Percentiles rank a stretch among this genome's conserved stretches.
phyloP scores from a whole-genome alignment of 2,888 invertebrate species.

The Pollenia angustigena region DNA sequence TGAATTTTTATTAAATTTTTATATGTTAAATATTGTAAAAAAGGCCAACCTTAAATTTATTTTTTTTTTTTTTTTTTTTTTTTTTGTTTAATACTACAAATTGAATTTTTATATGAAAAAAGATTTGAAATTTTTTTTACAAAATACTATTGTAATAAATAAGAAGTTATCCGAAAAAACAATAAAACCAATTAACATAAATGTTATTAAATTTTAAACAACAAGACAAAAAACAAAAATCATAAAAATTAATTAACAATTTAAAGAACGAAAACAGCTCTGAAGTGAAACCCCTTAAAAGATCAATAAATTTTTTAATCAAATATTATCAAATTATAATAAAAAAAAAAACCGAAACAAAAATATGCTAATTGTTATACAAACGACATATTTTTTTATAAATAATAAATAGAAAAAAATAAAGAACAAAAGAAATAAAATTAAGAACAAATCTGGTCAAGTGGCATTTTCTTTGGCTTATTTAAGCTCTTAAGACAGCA shows the following conservation, averaged over 20 bases:
- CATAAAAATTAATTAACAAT: conserved; percentile 53
- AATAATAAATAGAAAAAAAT: conserved; percentile 11
- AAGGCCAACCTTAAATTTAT: no score
- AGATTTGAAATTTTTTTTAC: neutral
- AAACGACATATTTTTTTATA: neutral
- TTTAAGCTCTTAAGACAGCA: conserved; percentile 48
- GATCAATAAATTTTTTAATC: conserved; percentile 21
- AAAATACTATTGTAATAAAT: neutral
- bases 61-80: no score
- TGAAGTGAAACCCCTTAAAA: conserved; percentile 14
- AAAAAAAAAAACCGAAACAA: conserved; percentile 24
- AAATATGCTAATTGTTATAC: conserved; percentile 52
- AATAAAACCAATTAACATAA: conserved; percentile 34
- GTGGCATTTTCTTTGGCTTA: conserved; percentile 71
- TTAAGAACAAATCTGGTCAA: conserved; percentile 40
- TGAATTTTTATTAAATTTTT: no score
- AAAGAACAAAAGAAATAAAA: conserved; percentile 21
- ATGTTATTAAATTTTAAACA: conserved; percentile 31
- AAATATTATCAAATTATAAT: conserved; percentile 20
- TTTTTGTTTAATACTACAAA: no score
- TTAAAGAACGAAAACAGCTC: conserved; percentile 10
- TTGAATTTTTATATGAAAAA: no score
- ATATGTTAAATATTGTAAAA: no score
- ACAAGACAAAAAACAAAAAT: conserved; percentile 16
- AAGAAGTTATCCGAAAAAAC: conserved; percentile 29